Conservation (phyloP, 2,888 invertebrate species). For the Eledone cirrhosa region DNA sequence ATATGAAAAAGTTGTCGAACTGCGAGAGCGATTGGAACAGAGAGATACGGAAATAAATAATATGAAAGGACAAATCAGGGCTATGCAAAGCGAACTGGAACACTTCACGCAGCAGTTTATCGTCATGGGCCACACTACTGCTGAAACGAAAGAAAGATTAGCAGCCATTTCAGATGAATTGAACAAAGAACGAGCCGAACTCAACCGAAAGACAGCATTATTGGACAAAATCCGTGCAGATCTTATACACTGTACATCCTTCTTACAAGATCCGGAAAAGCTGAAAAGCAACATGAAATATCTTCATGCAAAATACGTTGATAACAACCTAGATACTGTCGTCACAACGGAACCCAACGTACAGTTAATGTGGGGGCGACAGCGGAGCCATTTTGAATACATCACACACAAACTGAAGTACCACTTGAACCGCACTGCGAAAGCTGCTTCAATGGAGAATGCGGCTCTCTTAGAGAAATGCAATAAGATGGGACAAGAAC, state of each 20-base stretch:
- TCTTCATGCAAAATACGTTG: background rate
- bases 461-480: too few species aligned
- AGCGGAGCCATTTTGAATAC: background rate
- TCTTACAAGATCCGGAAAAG: background rate
- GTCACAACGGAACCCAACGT: background rate
- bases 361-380: background rate
- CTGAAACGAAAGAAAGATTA: background rate
- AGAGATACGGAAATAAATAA: background rate
- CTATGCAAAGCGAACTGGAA: background rate
- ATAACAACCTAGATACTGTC: background rate
- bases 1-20: background rate
- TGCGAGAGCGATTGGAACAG: background rate
- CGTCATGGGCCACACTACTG: background rate
- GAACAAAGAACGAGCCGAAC: background rate
- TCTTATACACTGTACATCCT: background rate
- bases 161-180: background rate
- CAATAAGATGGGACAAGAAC: too few species aligned
- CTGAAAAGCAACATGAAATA: background rate
- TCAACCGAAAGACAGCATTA: background rate
- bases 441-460: too few species aligned
- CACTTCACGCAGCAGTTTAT: background rate
- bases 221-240: background rate
- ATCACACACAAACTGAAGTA: background rate
- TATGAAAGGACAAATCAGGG: background rate
- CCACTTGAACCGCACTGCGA: background rate